Base-by-base conservation (phyloP, 2,797 vertebrate species). In the Odontamblyopus lacepedii region DNA sequence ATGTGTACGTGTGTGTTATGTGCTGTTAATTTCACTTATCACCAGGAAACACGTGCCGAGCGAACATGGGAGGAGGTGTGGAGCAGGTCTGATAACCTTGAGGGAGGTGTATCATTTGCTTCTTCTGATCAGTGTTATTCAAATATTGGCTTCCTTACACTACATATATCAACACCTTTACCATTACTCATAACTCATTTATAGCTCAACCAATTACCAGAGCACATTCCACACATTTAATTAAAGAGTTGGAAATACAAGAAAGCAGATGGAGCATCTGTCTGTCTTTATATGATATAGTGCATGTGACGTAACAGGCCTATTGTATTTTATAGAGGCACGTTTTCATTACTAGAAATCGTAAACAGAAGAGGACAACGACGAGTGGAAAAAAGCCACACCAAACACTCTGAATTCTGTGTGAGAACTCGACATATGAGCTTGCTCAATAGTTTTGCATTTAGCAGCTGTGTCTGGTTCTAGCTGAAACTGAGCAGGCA, bases 21-120 rank as follows among this genome's bases (percentile, higher is more conserved):
- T 57, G 56, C 68, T 75, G 84, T 75, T 83, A 86, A 82, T 90
- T 76, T 78, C 79, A 68, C 67, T 88, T 85, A 90, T 92, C 89
- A 63, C 70, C 32, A 73, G 8, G 2, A 38, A 77, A 78, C 85
- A 86, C 70, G 73, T 75, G 41, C 23, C 0, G 6, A 57, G 69
- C 74, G 75, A 77, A 78, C 69, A 48, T 29, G 62, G 57, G 74
- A n/a, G 59, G 61, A 30, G 29, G 66, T 2, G 63, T 29, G 61
- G 66, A 63, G 62, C 62, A 13, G 38, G 62, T 35, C 63, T 48
- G 89, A 89, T 91, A 86, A 89, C 87, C 83, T 84, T 85, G 77
- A 82, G 66, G 77, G 72, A 55, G 78, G 38, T 48, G 44, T 50
- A 27, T 65, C 48, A 65, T 76, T 62, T 69, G 72, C 77, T 26